Evolutionary conservation across 2,888 invertebrate species (phyloP), one percentile per base, ranked within the genome.

Genomic region (Orchesellides sinensis): DNA sequence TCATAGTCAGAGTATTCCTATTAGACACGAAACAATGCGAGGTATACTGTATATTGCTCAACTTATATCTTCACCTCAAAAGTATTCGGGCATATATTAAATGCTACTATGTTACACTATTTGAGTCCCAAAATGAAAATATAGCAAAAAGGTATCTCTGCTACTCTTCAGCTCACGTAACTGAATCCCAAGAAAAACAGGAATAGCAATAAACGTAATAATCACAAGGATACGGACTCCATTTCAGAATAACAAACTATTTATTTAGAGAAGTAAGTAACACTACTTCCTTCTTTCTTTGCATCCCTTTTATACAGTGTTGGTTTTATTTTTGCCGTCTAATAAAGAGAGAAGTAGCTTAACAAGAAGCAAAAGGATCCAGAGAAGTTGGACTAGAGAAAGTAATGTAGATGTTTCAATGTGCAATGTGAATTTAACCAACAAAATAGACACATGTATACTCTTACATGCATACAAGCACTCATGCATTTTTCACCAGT

Each of bases 201-300:
- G 49, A 66, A 32, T 68, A 29, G 52, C 19, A 68, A 52, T 52
- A 29, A 52, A 32, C 23, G 56, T 56, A 54, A 54, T 54, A n/a
- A 32, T 56, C 32, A 19, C 52, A 23, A 21, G 25, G 23, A 70
- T 25, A 40, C 56, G 40, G 40, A 14, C n/a, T n/a, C n/a, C n/a
- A n/a, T n/a, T n/a, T n/a, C n/a, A n/a, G n/a, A n/a, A n/a, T n/a
- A n/a, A n/a, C n/a, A n/a, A n/a, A n/a, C n/a, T n/a, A n/a, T n/a
- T n/a, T n/a, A n/a, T n/a, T n/a, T n/a, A n/a, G n/a, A n/a, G n/a
- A n/a, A n/a, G n/a, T n/a, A n/a, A n/a, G n/a, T n/a, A n/a, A n/a
- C n/a, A n/a, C n/a, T n/a, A n/a, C n/a, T n/a, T n/a, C n/a, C n/a
- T n/a, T n/a, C n/a, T n/a, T n/a, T n/a, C n/a, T n/a, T n/a, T n/a